Conservation (phyloP, 1,140 invertebrate species). For the Calephelis nemesis region DNA sequence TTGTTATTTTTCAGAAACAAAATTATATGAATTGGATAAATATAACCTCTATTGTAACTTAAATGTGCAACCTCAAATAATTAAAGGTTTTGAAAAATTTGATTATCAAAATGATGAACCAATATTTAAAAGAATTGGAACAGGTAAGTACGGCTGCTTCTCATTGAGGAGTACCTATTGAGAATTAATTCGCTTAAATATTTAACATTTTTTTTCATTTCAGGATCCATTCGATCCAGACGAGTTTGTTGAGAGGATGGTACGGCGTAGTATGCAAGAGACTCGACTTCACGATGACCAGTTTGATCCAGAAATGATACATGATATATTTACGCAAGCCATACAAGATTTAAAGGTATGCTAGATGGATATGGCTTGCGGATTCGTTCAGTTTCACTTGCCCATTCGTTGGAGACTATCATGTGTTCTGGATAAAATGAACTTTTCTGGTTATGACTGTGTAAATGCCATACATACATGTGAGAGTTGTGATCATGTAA, state of each 20-base stretch:
- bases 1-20: slow-evolving; percentile 1
- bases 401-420: no score
- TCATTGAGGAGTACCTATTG: neutral
- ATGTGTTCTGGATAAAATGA: no score
- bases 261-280: slow-evolving; percentile 94
- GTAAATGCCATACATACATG: no score
- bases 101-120: slow-evolving; percentile 86
- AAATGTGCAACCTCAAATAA: neutral
- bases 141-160: slow-evolving; percentile 77
- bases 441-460: no score
- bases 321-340: slow-evolving; percentile 94
- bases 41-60: neutral
- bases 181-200: neutral
- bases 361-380: neutral
- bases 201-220: slow-evolving; percentile 37
- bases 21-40: neutral
- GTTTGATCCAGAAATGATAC: slow-evolving; percentile 89
- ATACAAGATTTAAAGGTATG: slow-evolving; percentile 86
- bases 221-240: slow-evolving; percentile 97
- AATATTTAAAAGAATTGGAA: slow-evolving; percentile 90
- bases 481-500: no score
- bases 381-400: neutral
- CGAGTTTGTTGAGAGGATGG: slow-evolving; percentile 97
- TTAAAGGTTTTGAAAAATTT: neutral
- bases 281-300: slow-evolving; percentile 83